These are phyloP conservation scores for Sebastes oblongus DNA, from an alignment of 2,797 vertebrate species.

Conservation along the genomic window DNA sequence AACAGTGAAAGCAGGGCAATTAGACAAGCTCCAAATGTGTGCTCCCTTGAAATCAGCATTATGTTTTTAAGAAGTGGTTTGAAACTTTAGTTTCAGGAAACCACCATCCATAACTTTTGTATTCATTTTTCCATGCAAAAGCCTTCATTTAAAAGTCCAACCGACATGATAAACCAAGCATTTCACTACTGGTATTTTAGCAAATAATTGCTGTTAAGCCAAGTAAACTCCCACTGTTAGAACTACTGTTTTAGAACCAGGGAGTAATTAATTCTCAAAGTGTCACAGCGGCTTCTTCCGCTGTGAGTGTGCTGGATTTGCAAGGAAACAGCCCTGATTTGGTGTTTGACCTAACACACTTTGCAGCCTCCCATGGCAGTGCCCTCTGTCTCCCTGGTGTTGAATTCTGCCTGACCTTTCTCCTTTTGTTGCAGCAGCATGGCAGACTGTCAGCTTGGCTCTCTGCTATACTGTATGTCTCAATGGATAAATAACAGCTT, in stretches of 20 bases:
- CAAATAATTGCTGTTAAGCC: conserved; percentile 61
- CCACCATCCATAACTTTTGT: conserved; percentile 33
- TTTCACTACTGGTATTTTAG: conserved; percentile 35
- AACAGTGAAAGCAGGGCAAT: conserved; percentile 32
- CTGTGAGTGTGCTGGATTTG: conserved; percentile 4
- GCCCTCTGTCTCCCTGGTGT: not conserved
- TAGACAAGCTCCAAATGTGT: conserved; percentile 25
- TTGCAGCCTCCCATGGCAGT: not conserved
- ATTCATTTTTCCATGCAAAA: conserved; percentile 29
- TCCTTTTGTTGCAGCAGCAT: not conserved
- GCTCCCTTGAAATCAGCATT: conserved; percentile 26
- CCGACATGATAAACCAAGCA: conserved; percentile 36
- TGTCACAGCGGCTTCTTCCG: conserved; percentile 43
- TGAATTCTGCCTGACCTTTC: not conserved
- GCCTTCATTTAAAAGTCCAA: conserved; percentile 32
- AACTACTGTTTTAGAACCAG: conserved; percentile 20
- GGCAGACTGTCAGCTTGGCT: not conserved
- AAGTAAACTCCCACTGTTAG: conserved; percentile 28
- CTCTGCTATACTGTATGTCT: not conserved
- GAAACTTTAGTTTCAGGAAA: conserved; percentile 51
- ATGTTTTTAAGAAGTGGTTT: conserved; percentile 30
- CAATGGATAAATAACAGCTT: not conserved
- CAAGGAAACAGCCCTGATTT: conserved; percentile 11
- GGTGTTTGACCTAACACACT: conserved; percentile 6
- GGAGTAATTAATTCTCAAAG: conserved; percentile 61